phyloP scores from a whole-genome alignment of 2,113 vertebrate genomes.

The Dolichotis patagonum region DNA sequence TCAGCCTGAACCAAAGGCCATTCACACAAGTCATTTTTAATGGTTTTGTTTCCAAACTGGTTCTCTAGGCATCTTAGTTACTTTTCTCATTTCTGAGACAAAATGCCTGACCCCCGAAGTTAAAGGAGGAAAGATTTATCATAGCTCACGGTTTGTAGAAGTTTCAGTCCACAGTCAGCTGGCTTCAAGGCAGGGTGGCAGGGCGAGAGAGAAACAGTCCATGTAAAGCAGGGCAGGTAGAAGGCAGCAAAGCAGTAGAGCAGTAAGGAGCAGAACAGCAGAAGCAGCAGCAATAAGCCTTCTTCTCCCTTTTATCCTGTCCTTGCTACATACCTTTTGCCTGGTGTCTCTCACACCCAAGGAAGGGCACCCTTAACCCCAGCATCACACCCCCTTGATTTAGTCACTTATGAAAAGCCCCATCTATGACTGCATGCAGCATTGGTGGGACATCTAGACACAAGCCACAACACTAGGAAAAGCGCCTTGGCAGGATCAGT shows the following conservation, averaged over 20 bases:
- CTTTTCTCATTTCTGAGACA: background rate
- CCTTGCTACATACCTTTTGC: background rate
- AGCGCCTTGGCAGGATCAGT: background rate
- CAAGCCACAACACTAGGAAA: background rate
- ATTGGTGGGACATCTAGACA: background rate
- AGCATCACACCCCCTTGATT: background rate
- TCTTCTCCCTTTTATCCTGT: background rate
- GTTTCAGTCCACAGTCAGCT: background rate
- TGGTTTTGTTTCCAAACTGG: constrained; percentile 1
- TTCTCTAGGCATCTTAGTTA: background rate
- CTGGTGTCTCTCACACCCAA: background rate
- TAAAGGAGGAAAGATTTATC: background rate
- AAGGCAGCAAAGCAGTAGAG: background rate
- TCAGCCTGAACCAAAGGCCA: background rate
- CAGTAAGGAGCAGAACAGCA: background rate
- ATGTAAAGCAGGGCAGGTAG: background rate
- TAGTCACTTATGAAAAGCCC: background rate
- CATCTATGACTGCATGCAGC: background rate
- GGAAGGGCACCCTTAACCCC: background rate
- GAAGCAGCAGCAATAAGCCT: background rate
- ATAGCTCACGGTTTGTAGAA: background rate
- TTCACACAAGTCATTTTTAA: background rate
- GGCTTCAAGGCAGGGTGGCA: background rate
- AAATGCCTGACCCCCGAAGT: background rate
- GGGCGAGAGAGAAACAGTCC: background rate